Conservation (phyloP, 2,888 invertebrate genomes). For the Branchellion lobata region DNA sequence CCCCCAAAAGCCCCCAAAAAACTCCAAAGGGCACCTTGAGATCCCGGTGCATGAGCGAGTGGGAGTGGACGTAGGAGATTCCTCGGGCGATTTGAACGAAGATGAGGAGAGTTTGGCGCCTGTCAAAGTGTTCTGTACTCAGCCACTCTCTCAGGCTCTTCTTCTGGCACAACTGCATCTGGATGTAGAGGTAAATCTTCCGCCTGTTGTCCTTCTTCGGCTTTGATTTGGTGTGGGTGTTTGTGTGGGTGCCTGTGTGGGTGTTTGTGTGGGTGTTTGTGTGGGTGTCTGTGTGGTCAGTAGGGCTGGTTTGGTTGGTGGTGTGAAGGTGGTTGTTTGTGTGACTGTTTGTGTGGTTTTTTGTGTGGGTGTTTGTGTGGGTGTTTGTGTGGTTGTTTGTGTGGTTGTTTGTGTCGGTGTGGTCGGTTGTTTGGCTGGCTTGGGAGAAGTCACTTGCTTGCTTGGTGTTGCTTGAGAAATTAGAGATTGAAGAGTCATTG, state of each 20-base stretch:
- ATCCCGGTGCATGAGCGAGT: constrained; percentile 91
- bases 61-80: constrained; percentile 89
- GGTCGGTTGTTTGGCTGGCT: not conserved
- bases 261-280: not conserved
- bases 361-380: not conserved
- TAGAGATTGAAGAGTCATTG: not conserved
- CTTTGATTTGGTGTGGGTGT: not conserved
- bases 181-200: constrained; percentile 82
- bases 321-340: not conserved
- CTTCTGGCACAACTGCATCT: constrained; percentile 91
- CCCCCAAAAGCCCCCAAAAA: not conserved
- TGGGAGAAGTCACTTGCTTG: too few species aligned
- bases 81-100: constrained; percentile 82
- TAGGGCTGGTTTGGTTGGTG: not conserved
- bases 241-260: not conserved
- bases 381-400: too few species aligned
- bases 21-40: constrained; percentile 73
- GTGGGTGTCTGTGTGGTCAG: too few species aligned
- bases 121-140: constrained; percentile 56
- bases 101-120: constrained; percentile 57
- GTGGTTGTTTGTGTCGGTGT: not conserved
- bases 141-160: constrained; percentile 91
- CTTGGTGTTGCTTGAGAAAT: not conserved
- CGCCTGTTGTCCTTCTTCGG: constrained; percentile 39
- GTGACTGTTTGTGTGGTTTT: not conserved